A percentile compares a stretch with the other conserved stretches of the same genome.
Evolutionary conservation across 2,113 vertebrate genomes (phyloP).

Genomic region (Malurus cyaneus): DNA sequence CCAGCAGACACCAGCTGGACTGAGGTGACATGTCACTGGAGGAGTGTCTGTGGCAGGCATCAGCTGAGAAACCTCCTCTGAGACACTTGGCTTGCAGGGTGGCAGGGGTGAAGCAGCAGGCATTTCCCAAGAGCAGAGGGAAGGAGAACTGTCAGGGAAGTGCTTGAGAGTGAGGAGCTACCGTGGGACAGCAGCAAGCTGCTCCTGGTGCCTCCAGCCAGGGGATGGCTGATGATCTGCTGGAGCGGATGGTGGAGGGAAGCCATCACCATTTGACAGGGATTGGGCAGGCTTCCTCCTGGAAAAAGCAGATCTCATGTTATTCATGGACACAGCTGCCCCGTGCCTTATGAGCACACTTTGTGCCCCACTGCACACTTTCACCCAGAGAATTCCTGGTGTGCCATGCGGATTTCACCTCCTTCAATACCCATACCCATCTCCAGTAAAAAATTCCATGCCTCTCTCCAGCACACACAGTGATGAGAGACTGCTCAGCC

Average conservation of each 20-base stretch:
- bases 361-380: neutral
- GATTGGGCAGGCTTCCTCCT: neutral
- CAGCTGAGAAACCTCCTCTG: rapidly evolving
- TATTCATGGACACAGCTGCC: neutral
- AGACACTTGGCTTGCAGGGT: rapidly evolving
- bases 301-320: neutral
- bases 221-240: rapidly evolving
- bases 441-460: neutral
- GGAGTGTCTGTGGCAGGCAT: neutral
- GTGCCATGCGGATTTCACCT: neutral
- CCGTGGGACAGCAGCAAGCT: neutral
- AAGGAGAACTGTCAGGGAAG: neutral
- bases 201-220: neutral
- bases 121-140: neutral
- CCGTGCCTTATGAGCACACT: neutral
- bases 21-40: neutral
- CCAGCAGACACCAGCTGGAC: neutral
- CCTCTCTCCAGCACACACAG: neutral
- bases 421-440: neutral
- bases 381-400: neutral
- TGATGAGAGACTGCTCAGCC: neutral
- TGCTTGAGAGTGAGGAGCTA: rapidly evolving
- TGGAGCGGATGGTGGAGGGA: neutral
- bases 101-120: rapidly evolving
- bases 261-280: neutral